Conservation (phyloP, 2,797 vertebrate genomes). For the Gymnothorax javanicus region DNA sequence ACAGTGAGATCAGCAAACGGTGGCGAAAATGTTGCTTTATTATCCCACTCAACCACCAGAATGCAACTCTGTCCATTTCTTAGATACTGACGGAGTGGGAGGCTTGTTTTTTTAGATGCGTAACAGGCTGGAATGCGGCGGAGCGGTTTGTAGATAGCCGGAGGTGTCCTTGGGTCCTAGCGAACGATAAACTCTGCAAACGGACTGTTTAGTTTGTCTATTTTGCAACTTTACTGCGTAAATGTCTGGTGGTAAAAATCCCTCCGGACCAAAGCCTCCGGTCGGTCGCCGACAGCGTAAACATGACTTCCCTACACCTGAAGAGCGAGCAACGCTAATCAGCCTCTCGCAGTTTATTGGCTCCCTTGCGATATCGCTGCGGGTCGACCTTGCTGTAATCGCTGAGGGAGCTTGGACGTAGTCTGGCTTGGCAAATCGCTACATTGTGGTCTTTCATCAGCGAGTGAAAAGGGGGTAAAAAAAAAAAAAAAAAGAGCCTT, state of each 20-base stretch:
- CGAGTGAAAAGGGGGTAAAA: neutral
- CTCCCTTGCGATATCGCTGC: neutral
- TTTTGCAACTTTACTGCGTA: neutral
- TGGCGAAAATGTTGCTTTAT: neutral
- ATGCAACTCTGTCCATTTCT: neutral
- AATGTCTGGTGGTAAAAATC: conserved; percentile 6
- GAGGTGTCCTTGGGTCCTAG: conserved; percentile 33
- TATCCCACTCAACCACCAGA: neutral
- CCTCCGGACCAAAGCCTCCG: neutral
- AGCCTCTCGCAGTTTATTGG: neutral
- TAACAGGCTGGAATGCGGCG: neutral
- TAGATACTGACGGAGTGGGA: conserved; percentile 13
- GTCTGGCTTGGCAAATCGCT: conserved; percentile 3
- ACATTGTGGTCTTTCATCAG: conserved; percentile 1
- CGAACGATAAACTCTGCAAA: conserved; percentile 22
- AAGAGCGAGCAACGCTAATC: neutral
- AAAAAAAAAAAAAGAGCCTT: neutral
- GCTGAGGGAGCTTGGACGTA: neutral
- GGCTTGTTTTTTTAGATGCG: conserved; percentile 12
- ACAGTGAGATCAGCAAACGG: neutral
- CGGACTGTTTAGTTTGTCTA: neutral
- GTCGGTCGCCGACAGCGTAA: neutral
- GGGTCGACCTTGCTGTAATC: conserved; percentile 10
- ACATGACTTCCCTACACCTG: neutral
- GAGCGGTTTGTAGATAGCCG: conserved; percentile 15